These are phyloP conservation scores for Bombyx huttoni DNA, from an alignment of 2,888 invertebrate species.

Conservation along the genomic window DNA sequence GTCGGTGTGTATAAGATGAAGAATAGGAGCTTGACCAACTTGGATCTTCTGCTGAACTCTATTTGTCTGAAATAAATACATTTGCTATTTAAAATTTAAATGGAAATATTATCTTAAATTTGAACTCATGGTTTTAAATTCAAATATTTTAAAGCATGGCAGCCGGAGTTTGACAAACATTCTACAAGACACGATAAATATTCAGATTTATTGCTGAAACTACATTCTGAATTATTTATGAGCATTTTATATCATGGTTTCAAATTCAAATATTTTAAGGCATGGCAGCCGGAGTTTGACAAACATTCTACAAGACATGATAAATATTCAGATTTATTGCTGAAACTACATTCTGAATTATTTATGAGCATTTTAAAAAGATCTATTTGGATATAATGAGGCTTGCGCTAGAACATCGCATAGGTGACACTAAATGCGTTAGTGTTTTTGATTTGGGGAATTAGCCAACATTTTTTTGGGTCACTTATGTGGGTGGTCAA, in stretches of 20 bases:
- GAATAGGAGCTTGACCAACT: conserved; percentile 76
- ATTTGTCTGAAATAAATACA: conserved; percentile 74
- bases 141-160: not conserved
- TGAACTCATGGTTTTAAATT: not conserved
- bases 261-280: not conserved
- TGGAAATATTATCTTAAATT: too few species aligned
- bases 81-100: too few species aligned
- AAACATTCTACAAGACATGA: not conserved
- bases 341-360: conserved; percentile 1
- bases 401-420: conserved; percentile 2
- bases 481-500: conserved; percentile 57
- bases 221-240: conserved; percentile 1
- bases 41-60: conserved; percentile 77
- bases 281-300: not conserved
- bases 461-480: conserved; percentile 36
- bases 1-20: conserved; percentile 73
- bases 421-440: conserved; percentile 1
- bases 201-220: not conserved
- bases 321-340: not conserved
- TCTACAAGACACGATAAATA: not conserved
- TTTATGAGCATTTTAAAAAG: not conserved
- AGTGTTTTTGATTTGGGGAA: conserved; percentile 15
- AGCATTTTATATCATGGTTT: not conserved
- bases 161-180: not conserved
- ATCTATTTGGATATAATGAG: conserved; percentile 2